These are phyloP conservation scores for Tenthredo amoena DNA, from an alignment of 2,888 invertebrate species.

Conservation along the genomic window DNA sequence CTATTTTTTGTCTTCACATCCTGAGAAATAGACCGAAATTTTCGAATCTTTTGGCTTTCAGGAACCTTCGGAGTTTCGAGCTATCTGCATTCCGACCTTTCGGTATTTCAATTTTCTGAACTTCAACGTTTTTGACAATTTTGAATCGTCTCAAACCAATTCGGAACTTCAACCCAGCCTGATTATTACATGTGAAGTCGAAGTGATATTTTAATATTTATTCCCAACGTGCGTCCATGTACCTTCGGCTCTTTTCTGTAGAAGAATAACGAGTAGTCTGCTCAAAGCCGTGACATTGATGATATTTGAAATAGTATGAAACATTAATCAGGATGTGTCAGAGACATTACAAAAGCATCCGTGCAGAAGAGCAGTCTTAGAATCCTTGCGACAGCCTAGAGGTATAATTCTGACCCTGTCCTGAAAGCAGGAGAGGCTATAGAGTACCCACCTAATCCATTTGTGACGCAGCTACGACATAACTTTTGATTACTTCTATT, in stretches of 20 bases:
- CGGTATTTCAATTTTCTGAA: too few species aligned
- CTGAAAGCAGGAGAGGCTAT: neutral
- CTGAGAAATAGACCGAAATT: too few species aligned
- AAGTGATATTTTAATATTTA: neutral
- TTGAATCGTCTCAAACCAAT: too few species aligned
- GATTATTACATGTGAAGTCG: neutral
- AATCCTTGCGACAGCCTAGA: neutral
- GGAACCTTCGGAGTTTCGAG: too few species aligned
- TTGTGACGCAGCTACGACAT: neutral
- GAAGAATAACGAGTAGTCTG: neutral
- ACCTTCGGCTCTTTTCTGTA: neutral
- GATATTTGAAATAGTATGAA: conserved; percentile 5
- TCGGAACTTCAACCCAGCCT: too few species aligned
- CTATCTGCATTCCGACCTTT: too few species aligned
- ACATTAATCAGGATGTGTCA: conserved; percentile 33
- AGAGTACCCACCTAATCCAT: neutral
- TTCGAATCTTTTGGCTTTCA: too few species aligned
- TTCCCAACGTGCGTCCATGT: neutral
- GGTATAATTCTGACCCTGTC: neutral
- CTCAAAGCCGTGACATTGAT: neutral
- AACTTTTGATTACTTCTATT: conserved; percentile 12
- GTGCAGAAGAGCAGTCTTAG: conserved; percentile 4
- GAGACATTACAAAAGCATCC: conserved; percentile 21
- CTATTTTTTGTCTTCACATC: too few species aligned
- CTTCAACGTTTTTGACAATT: neutral